These are phyloP conservation scores for Cariama cristata DNA, from an alignment of 2,113 vertebrate species.

Conservation along the genomic window DNA sequence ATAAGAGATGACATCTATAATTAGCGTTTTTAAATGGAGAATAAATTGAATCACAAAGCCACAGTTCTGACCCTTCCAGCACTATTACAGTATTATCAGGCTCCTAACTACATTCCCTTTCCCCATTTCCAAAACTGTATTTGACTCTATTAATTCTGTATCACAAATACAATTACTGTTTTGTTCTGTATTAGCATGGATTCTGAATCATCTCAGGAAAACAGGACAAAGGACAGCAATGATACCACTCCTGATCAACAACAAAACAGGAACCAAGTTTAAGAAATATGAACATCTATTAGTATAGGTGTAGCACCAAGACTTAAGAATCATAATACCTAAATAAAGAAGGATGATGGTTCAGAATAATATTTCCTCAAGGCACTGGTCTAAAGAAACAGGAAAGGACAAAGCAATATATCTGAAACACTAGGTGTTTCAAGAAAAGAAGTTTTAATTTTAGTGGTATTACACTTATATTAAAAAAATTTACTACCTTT, in stretches of 20 bases:
- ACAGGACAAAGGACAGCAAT: background rate
- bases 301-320: background rate
- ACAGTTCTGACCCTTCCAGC: background rate
- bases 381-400: background rate
- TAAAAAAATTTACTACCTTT: background rate
- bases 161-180: background rate
- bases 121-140: background rate
- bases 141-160: background rate
- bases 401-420: background rate
- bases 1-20: background rate
- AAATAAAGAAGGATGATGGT: background rate
- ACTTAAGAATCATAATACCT: background rate
- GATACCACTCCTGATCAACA: background rate
- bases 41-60: background rate
- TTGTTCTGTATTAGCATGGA: background rate
- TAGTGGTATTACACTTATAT: background rate
- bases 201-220: background rate
- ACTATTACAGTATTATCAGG: background rate
- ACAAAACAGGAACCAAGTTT: background rate
- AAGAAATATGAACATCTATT: background rate
- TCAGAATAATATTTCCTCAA: background rate
- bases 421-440: background rate
- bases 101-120: background rate
- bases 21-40: background rate
- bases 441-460: background rate